A percentile compares a stretch with the other conserved stretches of the same genome.
Evolutionary conservation across 2,888 invertebrate genomes (phyloP).

Genomic region (Orthonevra nobilis): DNA sequence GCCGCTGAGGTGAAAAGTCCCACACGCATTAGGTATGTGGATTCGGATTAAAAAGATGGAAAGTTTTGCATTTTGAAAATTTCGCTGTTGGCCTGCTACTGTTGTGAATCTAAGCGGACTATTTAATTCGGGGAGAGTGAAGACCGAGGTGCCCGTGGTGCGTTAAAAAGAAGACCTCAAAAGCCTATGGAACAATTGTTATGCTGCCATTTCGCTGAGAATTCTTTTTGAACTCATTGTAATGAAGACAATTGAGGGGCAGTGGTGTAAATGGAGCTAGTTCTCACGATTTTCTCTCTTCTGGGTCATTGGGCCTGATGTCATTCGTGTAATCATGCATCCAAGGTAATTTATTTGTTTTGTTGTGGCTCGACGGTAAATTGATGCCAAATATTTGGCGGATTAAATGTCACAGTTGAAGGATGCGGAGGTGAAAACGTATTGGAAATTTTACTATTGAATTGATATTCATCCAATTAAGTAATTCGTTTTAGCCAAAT

Average conservation of each 20-base stretch:
- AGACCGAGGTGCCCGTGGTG: no score
- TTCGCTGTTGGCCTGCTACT: not conserved
- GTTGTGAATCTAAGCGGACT: constrained; percentile 10
- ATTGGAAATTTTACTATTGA: no score
- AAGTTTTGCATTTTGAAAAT: constrained; percentile 55
- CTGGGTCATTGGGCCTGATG: constrained; percentile 17
- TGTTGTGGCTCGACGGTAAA: constrained; percentile 26
- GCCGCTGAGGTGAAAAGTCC: constrained; percentile 60
- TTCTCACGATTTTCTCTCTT: constrained; percentile 62
- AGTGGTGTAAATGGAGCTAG: constrained; percentile 1
- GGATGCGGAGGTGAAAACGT: no score
- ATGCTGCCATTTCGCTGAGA: not conserved
- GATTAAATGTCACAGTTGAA: no score
- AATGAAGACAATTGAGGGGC: constrained; percentile 24
- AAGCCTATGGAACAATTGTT: not conserved
- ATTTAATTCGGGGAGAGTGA: constrained; percentile 28
- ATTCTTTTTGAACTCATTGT: not conserved
- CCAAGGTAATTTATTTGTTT: constrained; percentile 6
- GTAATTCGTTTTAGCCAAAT: no score
- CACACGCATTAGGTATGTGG: constrained; percentile 53
- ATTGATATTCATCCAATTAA: no score
- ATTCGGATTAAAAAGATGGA: constrained; percentile 50
- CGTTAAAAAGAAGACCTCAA: not conserved
- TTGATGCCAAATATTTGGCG: no score
- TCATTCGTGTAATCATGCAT: constrained; percentile 18